Conservation (phyloP, 1,140 invertebrate species). For the Spodoptera litura region DNA sequence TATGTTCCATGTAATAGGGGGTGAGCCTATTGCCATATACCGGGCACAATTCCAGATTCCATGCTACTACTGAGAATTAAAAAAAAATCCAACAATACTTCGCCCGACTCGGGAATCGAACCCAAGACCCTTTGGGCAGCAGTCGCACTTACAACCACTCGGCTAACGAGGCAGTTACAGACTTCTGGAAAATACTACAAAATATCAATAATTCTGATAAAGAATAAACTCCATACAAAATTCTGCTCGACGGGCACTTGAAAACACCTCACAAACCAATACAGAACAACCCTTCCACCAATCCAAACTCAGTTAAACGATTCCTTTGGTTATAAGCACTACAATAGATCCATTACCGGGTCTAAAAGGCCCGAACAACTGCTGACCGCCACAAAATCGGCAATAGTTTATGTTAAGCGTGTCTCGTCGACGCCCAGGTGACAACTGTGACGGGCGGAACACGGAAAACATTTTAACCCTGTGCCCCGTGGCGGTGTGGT, state of each 20-base stretch:
- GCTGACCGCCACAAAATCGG: constrained; percentile 40
- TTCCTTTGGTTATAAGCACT: constrained; percentile 1
- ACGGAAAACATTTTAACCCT: constrained; percentile 73
- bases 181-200: too few species aligned
- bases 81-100: too few species aligned
- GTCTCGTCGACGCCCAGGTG: constrained; percentile 53
- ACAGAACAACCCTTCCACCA: not conserved
- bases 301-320: constrained; percentile 15
- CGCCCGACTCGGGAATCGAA: too few species aligned
- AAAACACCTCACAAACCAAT: not conserved
- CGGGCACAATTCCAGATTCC: too few species aligned
- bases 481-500: constrained; percentile 54
- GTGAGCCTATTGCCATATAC: too few species aligned
- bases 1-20: too few species aligned
- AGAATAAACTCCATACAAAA: too few species aligned
- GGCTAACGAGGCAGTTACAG: too few species aligned
- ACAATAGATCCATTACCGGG: constrained; percentile 46
- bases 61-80: too few species aligned
- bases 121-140: too few species aligned
- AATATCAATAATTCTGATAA: too few species aligned
- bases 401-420: constrained; percentile 47
- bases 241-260: not conserved
- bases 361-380: constrained; percentile 19
- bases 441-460: constrained; percentile 55
- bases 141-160: too few species aligned